phyloP scores from a whole-genome alignment of 2,113 vertebrate species.

The Hydrochoerus hydrochaeris region DNA sequence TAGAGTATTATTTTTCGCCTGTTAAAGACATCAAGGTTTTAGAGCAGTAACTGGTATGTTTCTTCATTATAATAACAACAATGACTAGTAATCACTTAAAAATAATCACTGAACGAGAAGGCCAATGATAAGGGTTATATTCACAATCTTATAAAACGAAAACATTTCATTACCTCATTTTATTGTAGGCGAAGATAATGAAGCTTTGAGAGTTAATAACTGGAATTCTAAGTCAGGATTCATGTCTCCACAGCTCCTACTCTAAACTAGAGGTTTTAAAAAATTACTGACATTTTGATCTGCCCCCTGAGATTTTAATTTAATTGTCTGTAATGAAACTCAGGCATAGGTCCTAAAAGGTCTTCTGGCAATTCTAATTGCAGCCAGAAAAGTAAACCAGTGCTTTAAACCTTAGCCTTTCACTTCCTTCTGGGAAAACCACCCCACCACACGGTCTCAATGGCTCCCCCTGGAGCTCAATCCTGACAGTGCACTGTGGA shows the following conservation, averaged over 20 bases:
- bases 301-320: not conserved
- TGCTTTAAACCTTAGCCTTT: not conserved
- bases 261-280: not conserved
- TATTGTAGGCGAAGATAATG: not conserved
- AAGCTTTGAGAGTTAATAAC: not conserved
- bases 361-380: not conserved
- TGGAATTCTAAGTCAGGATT: not conserved
- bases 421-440: not conserved
- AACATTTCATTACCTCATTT: not conserved
- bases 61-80: not conserved
- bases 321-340: not conserved
- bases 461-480: slow-evolving; percentile 16
- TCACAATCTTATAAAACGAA: not conserved
- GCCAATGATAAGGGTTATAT: not conserved
- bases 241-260: not conserved
- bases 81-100: slow-evolving; percentile 5
- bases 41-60: not conserved
- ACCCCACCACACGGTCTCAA: not conserved
- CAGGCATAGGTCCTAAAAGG: not conserved
- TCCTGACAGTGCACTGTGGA: not conserved
- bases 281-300: not conserved
- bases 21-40: not conserved
- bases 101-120: not conserved
- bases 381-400: not conserved
- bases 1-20: not conserved